Percentiles rank a stretch among this genome's conserved stretches.
These are phyloP conservation scores for Eutrigla gurnardus DNA, from an alignment of 2,797 vertebrate species.

Conservation along the genomic window DNA sequence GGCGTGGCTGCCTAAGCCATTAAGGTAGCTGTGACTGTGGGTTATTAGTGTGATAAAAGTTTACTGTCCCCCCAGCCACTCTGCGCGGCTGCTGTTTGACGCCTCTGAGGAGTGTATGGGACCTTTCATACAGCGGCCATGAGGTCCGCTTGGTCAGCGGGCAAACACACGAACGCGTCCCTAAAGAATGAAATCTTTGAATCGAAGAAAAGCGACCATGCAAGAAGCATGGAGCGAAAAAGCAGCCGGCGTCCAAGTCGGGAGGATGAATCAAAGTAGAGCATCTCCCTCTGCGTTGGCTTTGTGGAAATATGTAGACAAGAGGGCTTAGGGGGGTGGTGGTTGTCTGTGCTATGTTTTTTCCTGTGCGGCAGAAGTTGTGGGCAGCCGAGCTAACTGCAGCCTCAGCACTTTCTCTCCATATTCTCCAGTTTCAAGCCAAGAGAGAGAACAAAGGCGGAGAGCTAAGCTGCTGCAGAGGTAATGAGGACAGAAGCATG, in stretches of 20 bases:
- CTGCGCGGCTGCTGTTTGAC: conserved; percentile 74
- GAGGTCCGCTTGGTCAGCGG: conserved; percentile 70
- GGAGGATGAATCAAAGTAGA: conserved; percentile 71
- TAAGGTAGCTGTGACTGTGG: conserved; percentile 79
- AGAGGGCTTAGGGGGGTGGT: conserved; percentile 66
- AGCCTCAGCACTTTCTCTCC: conserved; percentile 83
- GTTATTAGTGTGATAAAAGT: conserved; percentile 84
- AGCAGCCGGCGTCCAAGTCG: conserved; percentile 40
- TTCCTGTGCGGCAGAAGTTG: conserved; percentile 82
- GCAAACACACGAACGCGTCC: conserved; percentile 45
- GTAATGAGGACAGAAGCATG: conserved; percentile 81
- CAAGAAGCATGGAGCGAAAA: conserved; percentile 13
- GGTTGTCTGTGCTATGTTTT: conserved; percentile 78
- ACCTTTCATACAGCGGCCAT: conserved; percentile 69
- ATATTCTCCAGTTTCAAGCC: conserved; percentile 84
- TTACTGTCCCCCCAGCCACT: conserved; percentile 81
- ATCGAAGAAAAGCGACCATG: conserved; percentile 26
- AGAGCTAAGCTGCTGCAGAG: conserved; percentile 81
- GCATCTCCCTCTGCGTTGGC: conserved; percentile 63
- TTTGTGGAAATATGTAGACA: conserved; percentile 77
- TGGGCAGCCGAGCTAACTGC: conserved; percentile 82
- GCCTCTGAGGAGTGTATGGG: conserved; percentile 68
- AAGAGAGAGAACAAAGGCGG: conserved; percentile 82
- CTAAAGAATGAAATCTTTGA: conserved; percentile 35
- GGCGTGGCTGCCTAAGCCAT: conserved; percentile 79